A percentile compares a stretch with the other conserved stretches of the same genome.
Conservation (phyloP, 2,888 invertebrate species). For the Chymomyza procnemis region DNA sequence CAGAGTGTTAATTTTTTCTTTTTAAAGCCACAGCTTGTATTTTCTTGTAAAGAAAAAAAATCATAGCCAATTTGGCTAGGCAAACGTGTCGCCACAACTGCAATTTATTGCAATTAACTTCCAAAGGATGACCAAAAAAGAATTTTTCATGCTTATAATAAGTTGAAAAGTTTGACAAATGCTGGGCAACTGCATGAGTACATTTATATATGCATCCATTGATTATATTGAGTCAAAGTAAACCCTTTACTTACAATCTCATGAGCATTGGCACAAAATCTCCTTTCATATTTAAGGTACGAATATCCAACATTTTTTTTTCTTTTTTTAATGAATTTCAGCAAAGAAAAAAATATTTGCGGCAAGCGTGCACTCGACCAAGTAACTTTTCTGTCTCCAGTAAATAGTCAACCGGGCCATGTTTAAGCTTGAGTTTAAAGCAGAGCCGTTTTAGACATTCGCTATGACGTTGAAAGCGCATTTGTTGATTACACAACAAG, state of each 20-base stretch:
- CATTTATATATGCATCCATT: neutral
- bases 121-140: neutral
- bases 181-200: neutral
- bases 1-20: slow-evolving; percentile 45
- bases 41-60: slow-evolving; percentile 38
- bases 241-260: neutral
- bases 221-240: slow-evolving; percentile 31
- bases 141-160: neutral
- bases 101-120: neutral
- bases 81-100: neutral
- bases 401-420: neutral
- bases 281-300: neutral
- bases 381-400: neutral
- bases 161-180: neutral
- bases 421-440: neutral
- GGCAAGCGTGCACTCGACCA: neutral
- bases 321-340: neutral
- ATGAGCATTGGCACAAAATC: neutral
- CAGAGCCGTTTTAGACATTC: neutral
- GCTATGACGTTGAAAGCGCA: neutral
- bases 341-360: neutral
- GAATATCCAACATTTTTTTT: neutral
- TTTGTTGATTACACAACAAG: neutral
- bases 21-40: slow-evolving; percentile 41
- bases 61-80: neutral